Conservation (phyloP, 2,888 invertebrate species). For the Polyommatus iphigenia region DNA sequence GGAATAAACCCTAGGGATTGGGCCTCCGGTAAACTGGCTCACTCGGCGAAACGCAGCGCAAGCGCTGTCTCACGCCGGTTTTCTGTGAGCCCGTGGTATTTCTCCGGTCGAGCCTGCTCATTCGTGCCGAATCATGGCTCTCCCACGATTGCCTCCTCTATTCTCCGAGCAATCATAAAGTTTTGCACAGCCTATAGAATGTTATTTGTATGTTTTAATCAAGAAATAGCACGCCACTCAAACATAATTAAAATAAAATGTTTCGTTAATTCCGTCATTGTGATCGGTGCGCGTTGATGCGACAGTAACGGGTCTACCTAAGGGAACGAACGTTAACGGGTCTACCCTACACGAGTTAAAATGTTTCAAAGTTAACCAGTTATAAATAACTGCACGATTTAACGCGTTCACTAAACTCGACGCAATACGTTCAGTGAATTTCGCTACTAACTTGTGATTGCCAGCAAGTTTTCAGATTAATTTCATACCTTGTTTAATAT, state of each 20-base stretch:
- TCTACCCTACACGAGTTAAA: neutral
- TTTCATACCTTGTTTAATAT: constrained; percentile 6
- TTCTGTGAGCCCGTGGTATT: no score
- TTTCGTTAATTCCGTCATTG: neutral
- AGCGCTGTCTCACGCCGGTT: no score
- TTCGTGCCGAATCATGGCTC: no score
- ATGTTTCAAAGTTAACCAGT: neutral
- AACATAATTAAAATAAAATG: neutral
- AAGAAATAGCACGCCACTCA: neutral
- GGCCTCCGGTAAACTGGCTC: no score
- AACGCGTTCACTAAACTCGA: constrained; percentile 54
- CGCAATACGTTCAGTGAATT: constrained; percentile 57
- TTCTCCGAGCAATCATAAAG: no score
- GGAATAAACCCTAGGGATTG: no score
- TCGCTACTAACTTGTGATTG: constrained; percentile 32
- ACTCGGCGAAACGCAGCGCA: no score
- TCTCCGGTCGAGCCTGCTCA: no score
- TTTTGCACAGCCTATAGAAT: no score
- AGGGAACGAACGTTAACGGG: neutral
- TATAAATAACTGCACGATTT: constrained; percentile 48
- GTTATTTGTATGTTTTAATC: no score
- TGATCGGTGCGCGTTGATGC: neutral
- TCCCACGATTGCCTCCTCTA: no score
- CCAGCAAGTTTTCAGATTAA: neutral
- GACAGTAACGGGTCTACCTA: neutral